Evolutionary conservation across 2,888 invertebrate species (phyloP), one percentile per base, ranked within the genome.

Genomic region (Drosophila colorata): DNA sequence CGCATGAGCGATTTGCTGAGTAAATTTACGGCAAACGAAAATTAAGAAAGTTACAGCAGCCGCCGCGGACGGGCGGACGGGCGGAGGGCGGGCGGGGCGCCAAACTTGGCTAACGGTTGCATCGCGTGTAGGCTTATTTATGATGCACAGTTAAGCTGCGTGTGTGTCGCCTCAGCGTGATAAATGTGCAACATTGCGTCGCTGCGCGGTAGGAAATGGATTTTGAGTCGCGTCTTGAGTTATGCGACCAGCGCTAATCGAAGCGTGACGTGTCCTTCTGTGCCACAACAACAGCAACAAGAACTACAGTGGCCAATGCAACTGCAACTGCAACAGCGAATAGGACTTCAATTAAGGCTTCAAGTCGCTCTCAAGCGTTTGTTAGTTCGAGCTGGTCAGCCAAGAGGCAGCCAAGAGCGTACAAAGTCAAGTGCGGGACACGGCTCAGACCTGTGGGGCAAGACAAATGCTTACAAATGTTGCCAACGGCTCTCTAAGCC

Each of bases 31-130:
- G 49, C 78, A 65, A 67, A 47, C 74, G 78, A 72, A 78, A 82
- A 84, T 84, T 80, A 85, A 82, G 78, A 87, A 87, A 84, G 69
- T 87, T 85, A 63, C 73, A 69, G 48, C 46, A 51, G 23, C 25
- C 43, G 7, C 16, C 37, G 47, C 38, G 13, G 28, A 14, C 47
- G n/a, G 16, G 13, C 9, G 13, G 4, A 1, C 0, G 5, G 8
- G 47, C n/a, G n/a, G 16, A 9, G 23, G 33, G 1, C 9, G 13
- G 4, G 4, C 0, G 5, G 8, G 47, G 31, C 31, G 20, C 20
- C 2, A 38, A 18, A 25, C 33, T 47, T 48, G 53, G 20, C 43
- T 18, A 4, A 67, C 71, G 64, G 68, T 75, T 72, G 73, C 69
- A 69, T 58, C 56, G 53, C 53, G 31, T 52, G 40, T 59, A 43